Conservation (phyloP, 2,888 invertebrate genomes). For the Ommatoiulus sabulosus region DNA sequence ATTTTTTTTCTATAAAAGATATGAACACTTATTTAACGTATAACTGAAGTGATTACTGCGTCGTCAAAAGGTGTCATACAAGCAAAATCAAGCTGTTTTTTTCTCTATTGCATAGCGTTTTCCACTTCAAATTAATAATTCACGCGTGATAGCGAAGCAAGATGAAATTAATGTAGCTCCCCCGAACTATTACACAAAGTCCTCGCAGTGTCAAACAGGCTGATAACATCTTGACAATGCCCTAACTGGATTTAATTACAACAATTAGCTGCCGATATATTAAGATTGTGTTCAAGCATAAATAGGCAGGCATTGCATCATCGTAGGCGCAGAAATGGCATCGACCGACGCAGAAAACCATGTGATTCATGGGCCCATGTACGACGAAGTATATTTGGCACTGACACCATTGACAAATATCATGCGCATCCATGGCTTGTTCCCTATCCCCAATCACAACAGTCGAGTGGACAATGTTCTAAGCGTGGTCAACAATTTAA, state of each 20-base stretch:
- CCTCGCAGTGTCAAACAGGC: background rate
- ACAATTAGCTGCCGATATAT: background rate
- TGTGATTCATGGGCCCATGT: background rate
- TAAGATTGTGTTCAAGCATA: background rate
- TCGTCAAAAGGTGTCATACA: background rate
- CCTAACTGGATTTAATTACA: background rate
- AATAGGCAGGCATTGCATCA: background rate
- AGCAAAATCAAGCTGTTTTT: background rate
- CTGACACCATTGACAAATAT: background rate
- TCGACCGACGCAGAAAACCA: background rate
- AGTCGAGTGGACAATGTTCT: no score
- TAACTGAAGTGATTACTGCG: background rate
- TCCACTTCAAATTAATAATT: conserved; percentile 32
- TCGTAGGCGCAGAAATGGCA: background rate
- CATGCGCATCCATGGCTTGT: no score
- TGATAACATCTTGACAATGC: conserved; percentile 27
- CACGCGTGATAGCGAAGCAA: background rate
- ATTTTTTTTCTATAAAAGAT: no score
- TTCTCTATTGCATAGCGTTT: background rate
- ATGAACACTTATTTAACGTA: background rate
- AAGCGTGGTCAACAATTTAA: background rate
- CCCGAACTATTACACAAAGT: conserved; percentile 20
- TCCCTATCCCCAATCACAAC: background rate
- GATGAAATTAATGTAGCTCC: background rate
- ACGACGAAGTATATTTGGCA: background rate